Evolutionary conservation across 2,888 invertebrate genomes (phyloP).

Genomic region (Hypselothyrea guttata): DNA sequence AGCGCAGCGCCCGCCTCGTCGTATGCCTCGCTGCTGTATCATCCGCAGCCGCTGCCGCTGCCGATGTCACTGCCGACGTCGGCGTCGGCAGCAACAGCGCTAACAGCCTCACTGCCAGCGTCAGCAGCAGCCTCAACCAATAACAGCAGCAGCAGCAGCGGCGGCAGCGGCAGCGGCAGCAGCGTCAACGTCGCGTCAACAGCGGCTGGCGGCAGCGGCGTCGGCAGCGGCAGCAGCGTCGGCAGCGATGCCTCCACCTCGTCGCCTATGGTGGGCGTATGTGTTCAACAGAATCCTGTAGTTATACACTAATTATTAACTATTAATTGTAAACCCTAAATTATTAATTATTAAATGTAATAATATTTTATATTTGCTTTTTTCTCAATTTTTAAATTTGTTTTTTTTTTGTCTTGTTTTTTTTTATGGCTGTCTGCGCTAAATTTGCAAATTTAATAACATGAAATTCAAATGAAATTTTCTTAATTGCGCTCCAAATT

Average conservation of each 20-base stretch:
- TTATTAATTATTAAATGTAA: slow-evolving; percentile 22
- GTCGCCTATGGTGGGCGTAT: slow-evolving; percentile 93
- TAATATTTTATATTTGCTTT: slow-evolving; percentile 1
- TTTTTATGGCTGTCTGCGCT: slow-evolving; percentile 11
- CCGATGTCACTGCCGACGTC: slow-evolving; percentile 43
- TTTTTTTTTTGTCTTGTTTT: slow-evolving; percentile 3
- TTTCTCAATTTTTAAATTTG: slow-evolving; percentile 12
- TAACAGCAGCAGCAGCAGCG: slow-evolving; percentile 38
- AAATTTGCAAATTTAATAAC: too few species aligned
- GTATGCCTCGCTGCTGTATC: slow-evolving; percentile 64
- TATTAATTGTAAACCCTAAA: too few species aligned
- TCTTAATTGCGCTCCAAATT: too few species aligned
- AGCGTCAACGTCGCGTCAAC: background rate
- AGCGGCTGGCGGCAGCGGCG: slow-evolving; percentile 10
- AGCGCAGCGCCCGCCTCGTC: slow-evolving; percentile 61
- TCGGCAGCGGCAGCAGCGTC: slow-evolving; percentile 38
- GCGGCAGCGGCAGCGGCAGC: slow-evolving; percentile 44
- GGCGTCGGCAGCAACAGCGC: slow-evolving; percentile 43
- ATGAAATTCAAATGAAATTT: too few species aligned
- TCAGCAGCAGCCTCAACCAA: slow-evolving; percentile 26
- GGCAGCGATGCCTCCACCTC: slow-evolving; percentile 83
- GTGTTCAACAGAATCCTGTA: slow-evolving; percentile 95
- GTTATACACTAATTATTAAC: slow-evolving; percentile 88
- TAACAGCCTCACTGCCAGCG: slow-evolving; percentile 39
- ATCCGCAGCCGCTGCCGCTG: slow-evolving; percentile 63